Conservation (phyloP, 2,888 invertebrate species). For the Pheosia tremula region DNA sequence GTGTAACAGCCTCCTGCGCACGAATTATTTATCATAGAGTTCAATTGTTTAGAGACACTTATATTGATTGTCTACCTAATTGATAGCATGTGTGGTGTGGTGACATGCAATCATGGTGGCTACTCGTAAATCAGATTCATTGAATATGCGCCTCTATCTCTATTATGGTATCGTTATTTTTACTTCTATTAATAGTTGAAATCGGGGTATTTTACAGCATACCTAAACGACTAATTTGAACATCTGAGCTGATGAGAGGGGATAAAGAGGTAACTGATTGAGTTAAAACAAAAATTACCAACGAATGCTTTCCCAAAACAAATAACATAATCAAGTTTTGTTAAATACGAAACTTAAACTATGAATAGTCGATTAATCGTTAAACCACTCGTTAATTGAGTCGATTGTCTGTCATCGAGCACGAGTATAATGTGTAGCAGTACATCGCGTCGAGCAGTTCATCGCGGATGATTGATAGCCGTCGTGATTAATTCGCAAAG, state of each 20-base stretch:
- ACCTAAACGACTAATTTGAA: no score
- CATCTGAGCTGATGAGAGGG: no score
- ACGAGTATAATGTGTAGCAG: slow-evolving; percentile 22
- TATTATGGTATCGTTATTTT: no score
- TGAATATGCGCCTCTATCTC: neutral
- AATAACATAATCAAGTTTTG: neutral
- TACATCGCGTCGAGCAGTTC: slow-evolving; percentile 29
- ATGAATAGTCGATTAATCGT: slow-evolving; percentile 1
- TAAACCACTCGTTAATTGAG: slow-evolving; percentile 3
- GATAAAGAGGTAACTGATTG: no score
- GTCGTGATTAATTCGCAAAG: slow-evolving; percentile 65
- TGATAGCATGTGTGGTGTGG: slow-evolving; percentile 26
- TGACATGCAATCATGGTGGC: slow-evolving; percentile 12
- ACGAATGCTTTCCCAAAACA: no score
- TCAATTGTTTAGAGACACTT: slow-evolving; percentile 52
- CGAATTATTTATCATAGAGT: slow-evolving; percentile 53
- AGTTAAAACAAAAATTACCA: no score
- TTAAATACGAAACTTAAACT: neutral
- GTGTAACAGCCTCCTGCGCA: slow-evolving; percentile 43
- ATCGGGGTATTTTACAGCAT: no score
- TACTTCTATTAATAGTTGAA: no score
- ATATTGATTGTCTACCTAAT: slow-evolving; percentile 35
- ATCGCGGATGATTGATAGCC: slow-evolving; percentile 61
- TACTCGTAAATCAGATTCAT: neutral
- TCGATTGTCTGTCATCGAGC: slow-evolving; percentile 9